Conservation (phyloP, 1,140 invertebrate species). For the Drosophila sp. region DNA sequence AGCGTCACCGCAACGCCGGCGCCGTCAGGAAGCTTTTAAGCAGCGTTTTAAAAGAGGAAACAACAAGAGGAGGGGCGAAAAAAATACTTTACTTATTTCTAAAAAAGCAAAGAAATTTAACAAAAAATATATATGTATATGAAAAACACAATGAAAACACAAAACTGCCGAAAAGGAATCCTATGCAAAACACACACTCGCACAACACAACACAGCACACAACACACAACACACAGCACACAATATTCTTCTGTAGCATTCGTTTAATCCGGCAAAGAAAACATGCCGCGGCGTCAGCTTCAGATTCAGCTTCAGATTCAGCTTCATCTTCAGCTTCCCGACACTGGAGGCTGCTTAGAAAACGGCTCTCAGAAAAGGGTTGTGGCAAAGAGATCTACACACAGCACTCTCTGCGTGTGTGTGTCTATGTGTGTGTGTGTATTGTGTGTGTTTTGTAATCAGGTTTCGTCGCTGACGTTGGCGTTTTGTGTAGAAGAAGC, state of each 20-base stretch:
- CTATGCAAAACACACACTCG: constrained; percentile 35
- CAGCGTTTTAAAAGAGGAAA: constrained; percentile 25
- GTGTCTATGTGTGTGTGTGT: constrained; percentile 20
- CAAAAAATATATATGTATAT: background rate
- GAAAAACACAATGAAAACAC: constrained; percentile 17
- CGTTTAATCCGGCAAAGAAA: constrained; percentile 76
- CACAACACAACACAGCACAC: constrained; percentile 19
- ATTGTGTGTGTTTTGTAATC: background rate
- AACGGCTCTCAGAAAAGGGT: constrained; percentile 36
- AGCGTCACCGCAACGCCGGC: no score
- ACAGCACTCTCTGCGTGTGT: constrained; percentile 7
- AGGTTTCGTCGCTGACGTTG: constrained; percentile 17
- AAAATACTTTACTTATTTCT: constrained; percentile 47
- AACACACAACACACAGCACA: constrained; percentile 20
- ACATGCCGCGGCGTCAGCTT: constrained; percentile 62
- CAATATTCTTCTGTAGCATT: constrained; percentile 62
- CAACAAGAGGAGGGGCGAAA: constrained; percentile 25
- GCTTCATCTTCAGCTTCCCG: background rate
- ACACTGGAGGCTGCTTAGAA: constrained; percentile 65
- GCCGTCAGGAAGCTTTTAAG: no score
- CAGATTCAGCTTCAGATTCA: background rate
- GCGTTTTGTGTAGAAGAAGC: constrained; percentile 33
- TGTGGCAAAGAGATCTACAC: background rate
- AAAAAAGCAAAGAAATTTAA: constrained; percentile 24
- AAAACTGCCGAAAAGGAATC: constrained; percentile 47